A percentile compares a stretch with the other conserved stretches of the same genome.
These are phyloP conservation scores for Chlorospingus flavigularis DNA, from an alignment of 2,797 vertebrate species.

Conservation along the genomic window DNA sequence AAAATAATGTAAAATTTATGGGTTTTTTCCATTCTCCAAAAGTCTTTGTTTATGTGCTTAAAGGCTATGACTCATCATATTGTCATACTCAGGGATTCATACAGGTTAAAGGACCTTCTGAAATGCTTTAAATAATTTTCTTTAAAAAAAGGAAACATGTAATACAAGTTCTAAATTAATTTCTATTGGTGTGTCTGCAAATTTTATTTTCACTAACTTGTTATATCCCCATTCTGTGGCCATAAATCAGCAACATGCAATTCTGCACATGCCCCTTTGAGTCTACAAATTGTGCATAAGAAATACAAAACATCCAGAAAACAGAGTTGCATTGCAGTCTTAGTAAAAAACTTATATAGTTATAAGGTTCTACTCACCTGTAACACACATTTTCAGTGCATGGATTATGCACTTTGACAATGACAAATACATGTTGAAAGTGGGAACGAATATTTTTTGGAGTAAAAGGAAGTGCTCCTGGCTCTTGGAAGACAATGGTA, in stretches of 20 bases:
- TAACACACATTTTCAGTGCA: conserved; percentile 97
- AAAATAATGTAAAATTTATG: neutral
- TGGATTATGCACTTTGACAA: conserved; percentile 94
- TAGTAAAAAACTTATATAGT: neutral
- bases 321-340: neutral
- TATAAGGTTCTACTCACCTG: conserved; percentile 80
- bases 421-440: conserved; percentile 98
- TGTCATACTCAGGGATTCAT: neutral
- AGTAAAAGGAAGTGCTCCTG: conserved; percentile 95
- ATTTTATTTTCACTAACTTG: neutral
- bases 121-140: neutral
- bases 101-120: neutral
- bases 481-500: conserved; percentile 98
- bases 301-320: neutral
- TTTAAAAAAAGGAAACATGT: neutral
- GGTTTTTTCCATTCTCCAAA: neutral
- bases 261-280: neutral
- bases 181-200: neutral
- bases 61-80: neutral
- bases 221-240: neutral
- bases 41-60: neutral
- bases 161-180: neutral
- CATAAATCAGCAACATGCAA: neutral
- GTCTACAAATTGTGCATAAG: neutral
- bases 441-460: conserved; percentile 97